Percentiles rank a stretch among this genome's conserved stretches.
Conservation (phyloP, 2,888 invertebrate genomes). For the Volucella inanis region DNA sequence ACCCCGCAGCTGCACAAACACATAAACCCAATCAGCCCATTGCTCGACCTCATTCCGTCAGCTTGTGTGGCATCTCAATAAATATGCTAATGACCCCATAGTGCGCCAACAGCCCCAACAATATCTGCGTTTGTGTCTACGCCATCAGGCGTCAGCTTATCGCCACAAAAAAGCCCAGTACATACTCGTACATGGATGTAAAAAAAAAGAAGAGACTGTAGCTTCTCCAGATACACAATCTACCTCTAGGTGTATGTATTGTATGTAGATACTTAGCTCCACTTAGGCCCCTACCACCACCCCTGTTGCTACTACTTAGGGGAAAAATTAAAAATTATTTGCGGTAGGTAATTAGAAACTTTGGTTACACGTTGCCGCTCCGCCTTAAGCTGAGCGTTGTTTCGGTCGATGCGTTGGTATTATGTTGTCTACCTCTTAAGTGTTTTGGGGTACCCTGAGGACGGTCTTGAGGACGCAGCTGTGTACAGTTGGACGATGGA, state of each 20-base stretch:
- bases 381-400: constrained; percentile 6
- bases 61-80: constrained; percentile 74
- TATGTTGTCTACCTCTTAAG: constrained; percentile 53
- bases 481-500: constrained; percentile 32
- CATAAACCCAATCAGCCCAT: constrained; percentile 23
- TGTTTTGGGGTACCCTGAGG: constrained; percentile 6
- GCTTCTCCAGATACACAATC: constrained; percentile 3
- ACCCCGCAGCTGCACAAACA: constrained; percentile 60
- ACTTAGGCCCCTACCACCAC: constrained; percentile 42
- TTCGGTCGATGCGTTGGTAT: constrained; percentile 15
- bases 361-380: constrained; percentile 35
- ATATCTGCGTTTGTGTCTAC: constrained; percentile 2
- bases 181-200: no score
- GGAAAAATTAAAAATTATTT: constrained; percentile 65
- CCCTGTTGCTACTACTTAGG: neutral
- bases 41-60: constrained; percentile 66
- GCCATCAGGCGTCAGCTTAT: neutral
- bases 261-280: constrained; percentile 52
- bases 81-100: constrained; percentile 66
- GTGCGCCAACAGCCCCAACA: neutral
- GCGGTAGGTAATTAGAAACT: constrained; percentile 72
- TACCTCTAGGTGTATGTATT: constrained; percentile 37
- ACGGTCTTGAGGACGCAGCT: constrained; percentile 11
- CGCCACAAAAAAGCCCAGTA: neutral
- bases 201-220: no score